Conservation (phyloP, 2,888 invertebrate species). For the Ceratothoa steindachneri region DNA sequence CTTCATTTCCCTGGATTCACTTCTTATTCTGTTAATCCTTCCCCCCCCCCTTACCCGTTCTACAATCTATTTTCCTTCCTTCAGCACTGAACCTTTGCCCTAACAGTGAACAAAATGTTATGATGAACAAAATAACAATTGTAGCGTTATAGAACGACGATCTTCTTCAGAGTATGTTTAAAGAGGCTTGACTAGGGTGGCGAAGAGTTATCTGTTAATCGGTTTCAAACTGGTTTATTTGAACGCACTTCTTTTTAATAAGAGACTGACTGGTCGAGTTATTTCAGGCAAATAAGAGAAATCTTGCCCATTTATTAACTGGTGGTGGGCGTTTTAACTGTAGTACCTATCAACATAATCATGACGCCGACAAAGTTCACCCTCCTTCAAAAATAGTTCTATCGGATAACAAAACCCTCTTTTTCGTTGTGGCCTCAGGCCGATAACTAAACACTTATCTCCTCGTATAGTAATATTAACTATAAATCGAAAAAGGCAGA, state of each 20-base stretch:
- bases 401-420: not conserved
- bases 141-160: not conserved
- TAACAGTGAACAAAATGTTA: too few relatives aligned
- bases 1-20: too few relatives aligned
- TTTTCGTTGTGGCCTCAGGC: too few relatives aligned
- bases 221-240: not conserved
- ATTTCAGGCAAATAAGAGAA: not conserved
- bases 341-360: too few relatives aligned
- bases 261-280: not conserved
- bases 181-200: slow-evolving; percentile 47
- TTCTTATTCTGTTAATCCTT: too few relatives aligned
- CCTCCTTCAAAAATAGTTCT: slow-evolving; percentile 7
- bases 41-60: too few relatives aligned
- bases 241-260: not conserved
- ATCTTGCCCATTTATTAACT: slow-evolving; percentile 28
- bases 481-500: too few relatives aligned
- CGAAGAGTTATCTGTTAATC: slow-evolving; percentile 26
- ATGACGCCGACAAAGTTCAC: too few relatives aligned
- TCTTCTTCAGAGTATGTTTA: not conserved
- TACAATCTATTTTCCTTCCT: too few relatives aligned
- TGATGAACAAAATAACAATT: not conserved
- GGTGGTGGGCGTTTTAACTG: slow-evolving; percentile 44
- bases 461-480: too few relatives aligned
- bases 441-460: too few relatives aligned
- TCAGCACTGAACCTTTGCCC: not conserved